phyloP scores from a whole-genome alignment of 2,797 vertebrate genomes.

The Amniataba percoides region DNA sequence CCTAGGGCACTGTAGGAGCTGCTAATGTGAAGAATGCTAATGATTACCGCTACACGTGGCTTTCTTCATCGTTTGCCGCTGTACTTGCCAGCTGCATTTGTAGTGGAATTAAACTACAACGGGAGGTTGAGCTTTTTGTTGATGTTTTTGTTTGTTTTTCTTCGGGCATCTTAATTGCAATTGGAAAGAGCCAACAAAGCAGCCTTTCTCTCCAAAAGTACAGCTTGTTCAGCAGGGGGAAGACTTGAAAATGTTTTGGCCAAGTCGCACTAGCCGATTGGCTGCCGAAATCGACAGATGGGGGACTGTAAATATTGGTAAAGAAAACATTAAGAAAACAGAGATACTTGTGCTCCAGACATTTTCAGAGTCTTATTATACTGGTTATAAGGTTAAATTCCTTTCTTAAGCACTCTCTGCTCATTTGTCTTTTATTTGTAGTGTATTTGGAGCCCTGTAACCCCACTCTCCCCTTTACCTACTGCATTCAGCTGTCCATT shows the following conservation, averaged over 20 bases:
- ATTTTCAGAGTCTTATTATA: neutral
- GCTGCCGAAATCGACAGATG: neutral
- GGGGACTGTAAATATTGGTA: neutral
- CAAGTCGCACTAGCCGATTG: neutral
- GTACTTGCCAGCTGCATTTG: constrained; percentile 4
- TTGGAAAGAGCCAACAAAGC: constrained; percentile 26
- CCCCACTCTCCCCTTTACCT: too few relatives aligned
- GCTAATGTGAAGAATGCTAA: neutral
- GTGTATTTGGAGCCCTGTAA: neutral
- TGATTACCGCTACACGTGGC: neutral
- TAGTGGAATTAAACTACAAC: constrained; percentile 3
- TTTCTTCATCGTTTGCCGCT: neutral
- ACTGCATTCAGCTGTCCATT: neutral
- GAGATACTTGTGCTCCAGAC: neutral
- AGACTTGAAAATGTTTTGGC: constrained; percentile 8
- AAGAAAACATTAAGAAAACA: neutral
- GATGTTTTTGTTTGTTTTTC: constrained; percentile 19
- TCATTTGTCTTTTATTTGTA: neutral
- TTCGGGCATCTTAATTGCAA: neutral
- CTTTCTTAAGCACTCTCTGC: too few relatives aligned
- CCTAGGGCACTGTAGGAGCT: neutral
- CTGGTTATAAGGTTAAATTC: too few relatives aligned
- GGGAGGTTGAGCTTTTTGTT: constrained; percentile 1
- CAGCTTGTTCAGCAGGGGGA: constrained; percentile 21
- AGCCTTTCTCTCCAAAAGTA: constrained; percentile 33